phyloP scores from a whole-genome alignment of 2,888 invertebrate genomes.

The Leistus spinibarbis region DNA sequence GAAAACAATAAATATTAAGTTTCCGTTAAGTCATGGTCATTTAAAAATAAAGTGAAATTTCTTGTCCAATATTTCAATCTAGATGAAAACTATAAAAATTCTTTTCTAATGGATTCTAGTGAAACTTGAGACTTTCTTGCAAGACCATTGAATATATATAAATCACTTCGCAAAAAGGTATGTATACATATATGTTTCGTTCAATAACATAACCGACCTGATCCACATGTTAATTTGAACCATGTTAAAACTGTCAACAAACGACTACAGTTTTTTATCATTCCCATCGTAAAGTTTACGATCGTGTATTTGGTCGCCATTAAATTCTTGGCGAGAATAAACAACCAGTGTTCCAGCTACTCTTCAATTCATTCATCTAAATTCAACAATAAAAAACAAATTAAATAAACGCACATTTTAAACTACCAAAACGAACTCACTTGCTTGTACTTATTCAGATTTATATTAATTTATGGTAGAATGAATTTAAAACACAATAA shows the following conservation, averaged over 20 bases:
- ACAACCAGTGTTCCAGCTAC: not conserved
- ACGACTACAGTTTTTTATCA: not conserved
- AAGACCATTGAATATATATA: no score
- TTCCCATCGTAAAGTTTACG: not conserved
- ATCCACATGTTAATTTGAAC: not conserved
- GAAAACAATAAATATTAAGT: not conserved
- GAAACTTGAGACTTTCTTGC: not conserved
- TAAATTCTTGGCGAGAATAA: not conserved
- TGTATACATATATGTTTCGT: not conserved
- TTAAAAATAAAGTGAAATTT: conserved; percentile 2
- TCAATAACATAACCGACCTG: not conserved
- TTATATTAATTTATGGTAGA: no score
- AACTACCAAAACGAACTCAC: no score
- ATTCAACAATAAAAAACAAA: not conserved
- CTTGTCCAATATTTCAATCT: conserved; percentile 1
- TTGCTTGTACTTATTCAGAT: no score
- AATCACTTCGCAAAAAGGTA: not conserved
- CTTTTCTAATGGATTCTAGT: conserved; percentile 6
- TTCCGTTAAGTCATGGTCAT: not conserved
- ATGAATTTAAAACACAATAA: no score
- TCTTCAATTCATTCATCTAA: not conserved
- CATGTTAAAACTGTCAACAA: not conserved
- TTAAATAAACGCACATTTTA: no score
- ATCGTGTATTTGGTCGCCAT: not conserved
- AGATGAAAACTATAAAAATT: conserved; percentile 9